Percentiles rank a stretch among this genome's conserved stretches.
Evolutionary conservation across 1,140 invertebrate species (phyloP).

Genomic region (Drosophila lacertosa): DNA sequence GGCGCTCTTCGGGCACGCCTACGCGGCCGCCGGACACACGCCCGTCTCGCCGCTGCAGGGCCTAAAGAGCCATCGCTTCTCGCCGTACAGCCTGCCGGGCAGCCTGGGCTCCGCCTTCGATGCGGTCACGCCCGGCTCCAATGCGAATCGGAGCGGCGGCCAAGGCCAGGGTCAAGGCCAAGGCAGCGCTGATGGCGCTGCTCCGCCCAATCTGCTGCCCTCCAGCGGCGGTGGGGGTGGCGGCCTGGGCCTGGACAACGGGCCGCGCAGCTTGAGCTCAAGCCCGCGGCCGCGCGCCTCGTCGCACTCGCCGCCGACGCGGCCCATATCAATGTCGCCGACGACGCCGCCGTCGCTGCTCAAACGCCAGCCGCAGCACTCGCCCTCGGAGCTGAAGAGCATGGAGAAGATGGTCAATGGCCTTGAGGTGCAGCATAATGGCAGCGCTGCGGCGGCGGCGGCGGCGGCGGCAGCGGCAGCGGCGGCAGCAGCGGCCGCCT

Average conservation of each 20-base stretch:
- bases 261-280: slow-evolving; percentile 87
- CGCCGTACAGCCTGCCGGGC: slow-evolving; percentile 92
- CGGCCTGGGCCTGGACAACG: slow-evolving; percentile 62
- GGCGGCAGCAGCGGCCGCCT: slow-evolving; percentile 50
- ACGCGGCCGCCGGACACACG: slow-evolving; percentile 86
- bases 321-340: slow-evolving; percentile 85
- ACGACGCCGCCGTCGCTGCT: slow-evolving; percentile 84
- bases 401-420: slow-evolving; percentile 99
- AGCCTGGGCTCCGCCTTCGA: slow-evolving; percentile 91
- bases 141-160: slow-evolving; percentile 71
- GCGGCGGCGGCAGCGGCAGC: slow-evolving; percentile 49
- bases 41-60: slow-evolving; percentile 86
- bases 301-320: slow-evolving; percentile 86
- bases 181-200: slow-evolving; percentile 42
- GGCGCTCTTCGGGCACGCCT: slow-evolving; percentile 89
- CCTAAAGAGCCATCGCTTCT: slow-evolving; percentile 87
- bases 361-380: slow-evolving; percentile 83
- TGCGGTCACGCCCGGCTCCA: slow-evolving; percentile 90
- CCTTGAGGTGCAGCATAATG: slow-evolving; percentile 89
- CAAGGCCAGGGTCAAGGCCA: slow-evolving; percentile 44
- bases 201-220: slow-evolving; percentile 36
- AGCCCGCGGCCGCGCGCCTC: slow-evolving; percentile 87
- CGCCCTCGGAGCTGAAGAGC: slow-evolving; percentile 92
- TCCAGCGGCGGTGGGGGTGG: slow-evolving; percentile 20
- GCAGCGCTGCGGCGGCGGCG: slow-evolving; percentile 63